Evolutionary conservation across 2,888 invertebrate genomes (phyloP), one percentile per base, ranked within the genome.

Genomic region (Venusia cambrica): DNA sequence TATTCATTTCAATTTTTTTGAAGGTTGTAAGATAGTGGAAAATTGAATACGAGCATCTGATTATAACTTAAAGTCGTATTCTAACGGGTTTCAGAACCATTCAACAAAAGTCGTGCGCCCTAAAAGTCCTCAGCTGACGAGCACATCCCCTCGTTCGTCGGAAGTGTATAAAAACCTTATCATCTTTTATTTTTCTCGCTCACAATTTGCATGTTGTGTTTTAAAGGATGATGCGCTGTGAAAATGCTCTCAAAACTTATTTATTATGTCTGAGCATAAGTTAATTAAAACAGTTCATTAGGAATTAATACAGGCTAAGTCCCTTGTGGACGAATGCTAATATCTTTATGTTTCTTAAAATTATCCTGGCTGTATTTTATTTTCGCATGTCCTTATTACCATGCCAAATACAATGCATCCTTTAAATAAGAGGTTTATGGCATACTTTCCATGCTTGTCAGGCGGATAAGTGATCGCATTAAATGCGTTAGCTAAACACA

Each of bases 161-260:
- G 79, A 76, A 77, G 68, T 71, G 68, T 75, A 75, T 74, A 74
- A 79, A 84, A 85, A 75, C 64, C 77, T 75, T 74, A 73, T 70
- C 69, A 74, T 77, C 70, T 85, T 85, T 83, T 83, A 80, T 81
- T 84, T 81, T 79, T 61, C 70, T 73, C 66, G 57, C 62, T 62
- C 62, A 65, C 73, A 81, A 85, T 85, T 85, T 81, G 80, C 85
- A 87, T 83, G 79, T 78, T 69, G 74, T 77, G 77, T 74, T 81
- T 66, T 71, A 73, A 76, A 77, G 20, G 73, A 77, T 81, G 80
- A 83, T 81, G 73, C 73, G 76, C 76, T 74, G 53, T 62, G 57
- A 73, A 76, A 81, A 80, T 79, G 64, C 73, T 65, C 57, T 62
- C 61, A 66, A 72, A 72, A 73, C 62, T 71, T 73, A 80, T 79